These are phyloP conservation scores for Drosophila nigritarsus DNA, from an alignment of 2,888 invertebrate species.

Conservation along the genomic window DNA sequence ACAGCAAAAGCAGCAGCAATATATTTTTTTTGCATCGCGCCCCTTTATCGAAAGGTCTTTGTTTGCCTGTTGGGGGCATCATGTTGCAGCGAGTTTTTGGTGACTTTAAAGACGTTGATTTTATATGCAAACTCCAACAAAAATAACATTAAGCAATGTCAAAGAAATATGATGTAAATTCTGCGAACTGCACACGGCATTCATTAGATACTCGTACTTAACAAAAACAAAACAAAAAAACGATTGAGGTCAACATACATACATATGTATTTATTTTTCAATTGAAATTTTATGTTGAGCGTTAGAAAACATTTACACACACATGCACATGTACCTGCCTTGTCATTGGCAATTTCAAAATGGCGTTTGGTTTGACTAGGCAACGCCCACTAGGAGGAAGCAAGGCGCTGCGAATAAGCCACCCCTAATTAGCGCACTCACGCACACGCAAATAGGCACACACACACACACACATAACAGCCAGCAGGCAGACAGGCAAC, in stretches of 20 bases:
- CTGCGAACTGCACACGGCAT: constrained; percentile 65
- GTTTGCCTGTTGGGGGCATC: constrained; percentile 47
- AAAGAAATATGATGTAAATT: constrained; percentile 73
- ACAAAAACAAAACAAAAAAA: constrained; percentile 3
- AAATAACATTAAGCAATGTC: constrained; percentile 63
- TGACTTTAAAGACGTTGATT: constrained; percentile 54
- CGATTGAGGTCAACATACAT: constrained; percentile 63
- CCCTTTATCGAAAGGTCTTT: constrained; percentile 36
- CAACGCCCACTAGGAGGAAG: constrained; percentile 61
- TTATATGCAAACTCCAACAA: constrained; percentile 51
- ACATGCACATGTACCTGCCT: neutral
- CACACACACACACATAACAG: neutral
- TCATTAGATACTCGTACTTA: constrained; percentile 58
- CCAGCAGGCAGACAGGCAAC: constrained; percentile 3
- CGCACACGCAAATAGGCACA: constrained; percentile 8
- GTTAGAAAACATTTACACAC: constrained; percentile 32
- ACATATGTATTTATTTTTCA: constrained; percentile 22
- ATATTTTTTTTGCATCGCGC: constrained; percentile 31
- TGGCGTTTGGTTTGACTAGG: constrained; percentile 65
- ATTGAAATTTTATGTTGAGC: constrained; percentile 40
- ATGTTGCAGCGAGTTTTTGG: constrained; percentile 63
- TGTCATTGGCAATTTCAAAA: constrained; percentile 64
- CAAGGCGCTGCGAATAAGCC: constrained; percentile 63
- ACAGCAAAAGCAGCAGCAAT: constrained; percentile 38
- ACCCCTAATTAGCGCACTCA: constrained; percentile 71